Base-by-base conservation (phyloP, 1,140 invertebrate species). In the Euura lappo region DNA sequence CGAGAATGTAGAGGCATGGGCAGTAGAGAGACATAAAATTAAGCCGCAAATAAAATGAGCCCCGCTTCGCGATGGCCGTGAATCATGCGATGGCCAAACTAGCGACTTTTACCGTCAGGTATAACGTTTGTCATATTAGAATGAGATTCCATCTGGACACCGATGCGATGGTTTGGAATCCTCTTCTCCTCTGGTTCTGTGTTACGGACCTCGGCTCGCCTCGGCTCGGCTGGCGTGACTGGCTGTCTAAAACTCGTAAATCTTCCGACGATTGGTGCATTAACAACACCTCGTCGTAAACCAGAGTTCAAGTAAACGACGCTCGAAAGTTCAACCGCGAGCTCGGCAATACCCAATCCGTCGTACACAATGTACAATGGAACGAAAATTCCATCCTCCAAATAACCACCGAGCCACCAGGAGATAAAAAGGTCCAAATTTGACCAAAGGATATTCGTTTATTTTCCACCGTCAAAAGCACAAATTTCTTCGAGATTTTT, bases 91-190 rank as follows among this genome's bases (percentile, higher is more conserved):
- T 73, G 70, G 79, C 80, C 80, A 82, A 83, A 80, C 81, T 81
- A 83, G 81, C 72, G 83, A 84, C 83, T 73, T 83, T 84, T 83
- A 84, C 76, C 80, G 82, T 82, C 80, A 75, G 71, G 80, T 77
- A 81, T 80, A 84, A 83, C 80, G 79, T 83, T 83, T 84, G 83
- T 84, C 83, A 82, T 84, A 81, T 77, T 79, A 79, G 78, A 80
- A 72, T 74, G 74, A 73, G 73, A 47, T 44, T 71, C 51, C 51
- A 60, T 60, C 51, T 60, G 51, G 51, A 60, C 51, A 60, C 51
- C 8, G 51, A 8, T n/a, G 51, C 51, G 8, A 60, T 8, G 51
- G 8, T n/a, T n/a, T 8, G 51, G 13, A 11, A 3, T 60, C 51
- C 28, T 28, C 28, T 28, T 28, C 28, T 28, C 28, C 28, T 28